Evolutionary conservation across 2,113 vertebrate species (phyloP), one percentile per base, ranked within the genome.

Genomic region (Trichomycterus rosablanca): DNA sequence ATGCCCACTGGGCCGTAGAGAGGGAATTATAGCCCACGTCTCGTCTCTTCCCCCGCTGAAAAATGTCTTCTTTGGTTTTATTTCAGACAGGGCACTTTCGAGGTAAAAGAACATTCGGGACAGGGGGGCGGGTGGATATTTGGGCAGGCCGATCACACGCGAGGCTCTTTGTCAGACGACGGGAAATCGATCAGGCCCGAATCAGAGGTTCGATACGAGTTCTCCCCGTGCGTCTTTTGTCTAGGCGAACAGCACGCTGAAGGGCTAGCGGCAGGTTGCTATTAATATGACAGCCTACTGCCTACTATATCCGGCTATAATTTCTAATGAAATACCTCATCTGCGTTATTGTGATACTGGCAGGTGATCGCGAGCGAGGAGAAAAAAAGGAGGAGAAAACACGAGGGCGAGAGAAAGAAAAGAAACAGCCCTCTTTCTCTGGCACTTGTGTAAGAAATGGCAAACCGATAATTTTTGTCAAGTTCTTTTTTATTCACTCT

Each of bases 401-500:
- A 69, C 74, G 64, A 75, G 44, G 74, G 70, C 60, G 74, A 67
- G 34, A 64, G 67, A 74, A 57, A 78, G 48, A 74, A 71, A 66
- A 69, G 67, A 74, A 88, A 89, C 61, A 63, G 89, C 81, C 89
- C 88, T 92, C 91, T 93, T 87, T 95, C 89, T 91, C 87, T 93
- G 91, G 92, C 93, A 93, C 88, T 92, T 89, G 88, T 91, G 88
- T 88, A 90, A 95, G 92, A 93, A 95, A 93, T 90, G 87, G 88
- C 91, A 97, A 97, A 97, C 93, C 93, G 92, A 96, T 97, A 93
- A 97, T 98, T 97, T 93, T 96, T 94, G 94, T 95, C 92, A 93
- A 96, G 93, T 93, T 94, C 74, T 82, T 74, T 72, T 83, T 84
- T 82, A 9, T 6, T 23, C 37, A 15, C 24, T 28, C 54, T 57